A percentile compares a stretch with the other conserved stretches of the same genome.
phyloP scores from a whole-genome alignment of 2,888 invertebrate species.

The Drosophila falleni region DNA sequence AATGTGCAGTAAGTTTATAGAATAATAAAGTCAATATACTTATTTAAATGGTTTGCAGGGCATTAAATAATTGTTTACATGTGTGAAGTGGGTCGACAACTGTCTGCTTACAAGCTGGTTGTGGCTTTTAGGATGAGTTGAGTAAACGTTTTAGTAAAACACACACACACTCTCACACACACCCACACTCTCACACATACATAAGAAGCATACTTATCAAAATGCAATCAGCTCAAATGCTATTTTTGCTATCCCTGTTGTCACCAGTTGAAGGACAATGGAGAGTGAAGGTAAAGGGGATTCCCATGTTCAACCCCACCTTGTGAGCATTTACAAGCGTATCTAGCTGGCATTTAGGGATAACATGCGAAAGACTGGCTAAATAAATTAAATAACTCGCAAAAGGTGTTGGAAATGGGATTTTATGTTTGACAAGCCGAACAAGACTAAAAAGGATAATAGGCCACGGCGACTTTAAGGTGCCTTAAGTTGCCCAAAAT shows the following conservation, averaged over 20 bases:
- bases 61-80: slow-evolving; percentile 64
- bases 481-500: slow-evolving; percentile 25
- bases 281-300: background rate
- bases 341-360: slow-evolving; percentile 41
- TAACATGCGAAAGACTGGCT: slow-evolving; percentile 40
- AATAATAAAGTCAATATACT: background rate
- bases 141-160: slow-evolving; percentile 41
- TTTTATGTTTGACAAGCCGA: slow-evolving; percentile 31
- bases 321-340: slow-evolving; percentile 31
- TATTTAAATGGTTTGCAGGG: slow-evolving; percentile 6
- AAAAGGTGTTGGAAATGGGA: slow-evolving; percentile 43
- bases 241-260: slow-evolving; percentile 43
- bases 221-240: slow-evolving; percentile 77
- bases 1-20: background rate
- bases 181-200: slow-evolving; percentile 5
- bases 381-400: slow-evolving; percentile 58
- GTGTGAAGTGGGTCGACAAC: slow-evolving; percentile 50
- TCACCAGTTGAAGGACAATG: slow-evolving; percentile 20
- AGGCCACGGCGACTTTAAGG: slow-evolving; percentile 37
- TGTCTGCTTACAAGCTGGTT: slow-evolving; percentile 30
- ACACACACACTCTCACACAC: slow-evolving; percentile 15
- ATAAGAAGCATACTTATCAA: slow-evolving; percentile 72
- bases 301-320: slow-evolving; percentile 15
- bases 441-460: slow-evolving; percentile 12
- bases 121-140: slow-evolving; percentile 37